phyloP scores from a whole-genome alignment of 2,888 invertebrate genomes.

The Megamerina dolium region DNA sequence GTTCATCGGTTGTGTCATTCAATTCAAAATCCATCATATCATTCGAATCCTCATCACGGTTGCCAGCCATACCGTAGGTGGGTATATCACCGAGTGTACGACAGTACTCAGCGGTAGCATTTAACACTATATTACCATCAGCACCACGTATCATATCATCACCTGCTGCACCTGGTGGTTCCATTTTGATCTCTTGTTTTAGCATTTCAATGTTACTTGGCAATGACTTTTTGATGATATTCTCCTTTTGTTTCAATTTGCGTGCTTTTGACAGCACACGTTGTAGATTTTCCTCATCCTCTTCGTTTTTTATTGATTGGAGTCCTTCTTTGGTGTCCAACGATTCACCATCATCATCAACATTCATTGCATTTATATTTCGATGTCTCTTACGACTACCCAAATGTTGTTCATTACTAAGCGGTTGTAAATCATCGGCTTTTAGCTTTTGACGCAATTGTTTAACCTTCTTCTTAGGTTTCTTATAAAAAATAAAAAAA shows the following conservation, averaged over 20 bases:
- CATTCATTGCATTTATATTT: no score
- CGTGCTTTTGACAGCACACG: constrained; percentile 67
- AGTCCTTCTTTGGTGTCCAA: constrained; percentile 44
- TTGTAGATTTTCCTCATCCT: constrained; percentile 68
- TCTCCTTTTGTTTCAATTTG: constrained; percentile 57
- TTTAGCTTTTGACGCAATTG: constrained; percentile 65
- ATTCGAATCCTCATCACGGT: constrained; percentile 73
- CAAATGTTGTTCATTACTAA: constrained; percentile 39
- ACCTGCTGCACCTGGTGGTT: constrained; percentile 30
- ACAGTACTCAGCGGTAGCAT: constrained; percentile 95
- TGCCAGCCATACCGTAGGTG: constrained; percentile 86
- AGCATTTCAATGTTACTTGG: constrained; percentile 44
- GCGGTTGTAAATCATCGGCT: constrained; percentile 64
- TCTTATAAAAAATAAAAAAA: no score
- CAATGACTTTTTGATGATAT: constrained; percentile 39
- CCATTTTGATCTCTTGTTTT: constrained; percentile 53
- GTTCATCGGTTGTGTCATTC: constrained; percentile 45
- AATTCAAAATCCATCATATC: constrained; percentile 53
- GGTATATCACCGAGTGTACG: constrained; percentile 93
- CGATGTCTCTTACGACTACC: constrained; percentile 40
- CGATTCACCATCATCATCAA: constrained; percentile 53
- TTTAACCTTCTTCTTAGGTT: constrained; percentile 71
- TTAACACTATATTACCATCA: constrained; percentile 67
- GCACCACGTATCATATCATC: constrained; percentile 31
- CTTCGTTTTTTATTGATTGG: constrained; percentile 48